Evolutionary conservation across 2,797 vertebrate species (phyloP), one percentile per base, ranked within the genome.

Genomic region (Apogon talboti): DNA sequence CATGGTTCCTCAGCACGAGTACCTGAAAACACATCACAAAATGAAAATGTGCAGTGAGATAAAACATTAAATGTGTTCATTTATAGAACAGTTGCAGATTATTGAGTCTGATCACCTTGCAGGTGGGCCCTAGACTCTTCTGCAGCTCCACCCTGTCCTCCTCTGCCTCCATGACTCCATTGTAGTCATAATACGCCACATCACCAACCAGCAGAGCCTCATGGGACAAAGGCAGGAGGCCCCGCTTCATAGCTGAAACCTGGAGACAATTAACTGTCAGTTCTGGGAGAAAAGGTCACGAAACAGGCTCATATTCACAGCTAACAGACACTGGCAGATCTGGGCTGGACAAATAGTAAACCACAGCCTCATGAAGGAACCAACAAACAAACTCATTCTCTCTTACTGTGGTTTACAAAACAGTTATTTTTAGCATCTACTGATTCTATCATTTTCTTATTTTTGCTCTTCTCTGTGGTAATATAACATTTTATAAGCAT

Each of bases 241-340:
- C 98, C 0, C 95, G 94, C 83, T 96, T 98, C 97, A 99, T 99
- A 24, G 96, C 94, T 0, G 98, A 99, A 42, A 99, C 96, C 98
- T 99, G 7, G 13, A 37, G 58, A 82, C 11, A 57, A 49, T 28
- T 19, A 3, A 18, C 14, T 3, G 16, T 76, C 58, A 85, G 66
- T 59, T 0, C 9, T n/a, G 3, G 41, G 18, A 33, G 24, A 0
- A 42, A 43, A 67, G 44, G 41, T 56, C 45, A 72, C 9, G 4
- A 37, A 8, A 40, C 16, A 56, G 21, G 13, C 2, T 67, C 37
- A 57, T 8, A 11, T 43, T 69, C 50, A 65, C 28, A 52, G 30
- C 30, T 33, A 33, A 33, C 8, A 33, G 6, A 18, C 47, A 16
- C 45, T 46, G 35, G 19, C 37, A 18, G 30, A 72, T 21, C 33